Evolutionary conservation across 2,888 invertebrate species (phyloP).

Genomic region (Cataglyphis altisquamis): DNA sequence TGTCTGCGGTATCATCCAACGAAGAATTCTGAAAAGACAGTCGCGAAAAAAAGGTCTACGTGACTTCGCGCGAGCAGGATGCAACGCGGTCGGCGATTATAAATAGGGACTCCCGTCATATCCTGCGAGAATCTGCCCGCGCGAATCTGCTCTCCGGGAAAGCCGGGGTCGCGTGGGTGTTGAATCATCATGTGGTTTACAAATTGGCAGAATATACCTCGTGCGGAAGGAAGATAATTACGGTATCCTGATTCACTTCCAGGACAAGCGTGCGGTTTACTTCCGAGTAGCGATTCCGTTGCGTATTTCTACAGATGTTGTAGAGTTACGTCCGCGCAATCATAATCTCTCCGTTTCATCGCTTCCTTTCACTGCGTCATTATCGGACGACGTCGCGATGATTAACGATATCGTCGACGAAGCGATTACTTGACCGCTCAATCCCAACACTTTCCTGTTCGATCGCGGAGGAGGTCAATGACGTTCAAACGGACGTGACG

Average conservation of each 20-base stretch:
- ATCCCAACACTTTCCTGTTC: slow-evolving; percentile 11
- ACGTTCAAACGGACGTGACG: slow-evolving; percentile 17
- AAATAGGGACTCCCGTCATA: slow-evolving; percentile 71
- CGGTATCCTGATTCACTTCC: slow-evolving; percentile 65
- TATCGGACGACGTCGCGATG: slow-evolving; percentile 28
- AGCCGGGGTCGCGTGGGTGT: slow-evolving; percentile 67
- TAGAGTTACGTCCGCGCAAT: slow-evolving; percentile 19
- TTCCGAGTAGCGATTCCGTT: slow-evolving; percentile 39
- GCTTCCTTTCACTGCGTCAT: slow-evolving; percentile 54
- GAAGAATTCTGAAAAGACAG: slow-evolving; percentile 22
- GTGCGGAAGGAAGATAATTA: slow-evolving; percentile 58
- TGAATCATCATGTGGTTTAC: slow-evolving; percentile 69
- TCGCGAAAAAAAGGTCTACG: background rate
- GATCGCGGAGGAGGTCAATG: slow-evolving; percentile 26
- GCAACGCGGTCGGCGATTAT: slow-evolving; percentile 65
- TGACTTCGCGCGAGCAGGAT: slow-evolving; percentile 61
- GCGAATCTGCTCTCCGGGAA: slow-evolving; percentile 51
- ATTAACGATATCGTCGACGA: slow-evolving; percentile 43
- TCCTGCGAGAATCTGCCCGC: slow-evolving; percentile 67
- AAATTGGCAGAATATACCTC: slow-evolving; percentile 52
- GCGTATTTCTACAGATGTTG: background rate
- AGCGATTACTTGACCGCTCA: slow-evolving; percentile 24
- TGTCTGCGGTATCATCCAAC: background rate
- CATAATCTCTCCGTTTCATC: slow-evolving; percentile 26
- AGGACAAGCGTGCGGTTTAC: slow-evolving; percentile 36